Evolutionary conservation across 1,140 invertebrate species (phyloP).

Genomic region (Cotesia chilonis): DNA sequence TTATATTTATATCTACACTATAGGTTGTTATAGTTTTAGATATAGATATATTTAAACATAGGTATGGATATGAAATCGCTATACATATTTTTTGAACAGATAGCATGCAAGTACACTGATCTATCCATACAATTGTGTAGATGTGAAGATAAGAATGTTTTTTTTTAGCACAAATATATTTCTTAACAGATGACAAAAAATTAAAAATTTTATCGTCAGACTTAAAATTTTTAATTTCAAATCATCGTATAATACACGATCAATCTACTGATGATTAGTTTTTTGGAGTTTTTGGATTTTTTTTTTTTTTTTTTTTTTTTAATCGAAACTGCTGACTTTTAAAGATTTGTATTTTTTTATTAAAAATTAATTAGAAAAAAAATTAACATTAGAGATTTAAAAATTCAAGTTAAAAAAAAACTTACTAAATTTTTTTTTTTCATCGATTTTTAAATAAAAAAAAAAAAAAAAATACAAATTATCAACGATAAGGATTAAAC

Average conservation of each 20-base stretch:
- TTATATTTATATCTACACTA: not conserved
- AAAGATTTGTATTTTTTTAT: no score
- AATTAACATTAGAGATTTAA: no score
- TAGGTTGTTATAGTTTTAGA: not conserved
- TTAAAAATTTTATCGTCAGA: constrained; percentile 9
- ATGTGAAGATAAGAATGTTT: not conserved
- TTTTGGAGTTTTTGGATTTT: not conserved
- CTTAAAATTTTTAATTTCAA: no score
- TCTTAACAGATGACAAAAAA: constrained; percentile 6
- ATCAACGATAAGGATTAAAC: no score
- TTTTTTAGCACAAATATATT: not conserved
- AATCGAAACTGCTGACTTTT: no score
- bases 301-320: no score
- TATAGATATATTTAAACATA: not conserved
- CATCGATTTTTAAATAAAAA: no score
- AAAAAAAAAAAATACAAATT: no score
- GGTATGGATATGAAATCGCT: not conserved
- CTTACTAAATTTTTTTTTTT: no score
- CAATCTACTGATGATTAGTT: constrained; percentile 7
- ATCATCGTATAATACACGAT: no score
- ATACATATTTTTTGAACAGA: constrained; percentile 1
- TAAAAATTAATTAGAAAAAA: no score
- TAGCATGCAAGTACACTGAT: constrained; percentile 1
- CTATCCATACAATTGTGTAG: constrained; percentile 8
- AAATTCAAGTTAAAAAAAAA: no score